These are phyloP conservation scores for Hydrophis major DNA, from an alignment of 2,797 vertebrate genomes.

Conservation along the genomic window DNA sequence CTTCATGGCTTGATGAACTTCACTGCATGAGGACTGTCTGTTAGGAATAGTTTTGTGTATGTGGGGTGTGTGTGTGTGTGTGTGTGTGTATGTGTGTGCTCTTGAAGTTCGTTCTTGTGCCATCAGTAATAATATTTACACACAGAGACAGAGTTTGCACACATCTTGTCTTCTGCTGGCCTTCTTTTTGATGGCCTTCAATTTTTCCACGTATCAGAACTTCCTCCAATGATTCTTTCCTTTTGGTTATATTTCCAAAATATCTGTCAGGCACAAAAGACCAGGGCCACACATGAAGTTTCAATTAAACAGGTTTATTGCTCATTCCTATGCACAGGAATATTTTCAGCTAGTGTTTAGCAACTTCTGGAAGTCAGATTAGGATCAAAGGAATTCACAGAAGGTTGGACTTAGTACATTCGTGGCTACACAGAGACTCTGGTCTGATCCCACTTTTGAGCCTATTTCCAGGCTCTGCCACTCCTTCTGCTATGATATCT, in stretches of 20 bases:
- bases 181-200: too few relatives aligned
- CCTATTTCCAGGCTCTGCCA: background rate
- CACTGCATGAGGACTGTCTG: background rate
- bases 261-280: background rate
- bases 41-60: too few relatives aligned
- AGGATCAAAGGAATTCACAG: too few relatives aligned
- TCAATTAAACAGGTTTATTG: background rate
- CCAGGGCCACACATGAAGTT: background rate
- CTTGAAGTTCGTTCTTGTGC: background rate
- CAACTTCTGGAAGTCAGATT: too few relatives aligned
- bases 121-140: background rate
- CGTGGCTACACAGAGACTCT: too few relatives aligned
- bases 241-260: background rate
- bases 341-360: background rate
- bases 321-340: background rate
- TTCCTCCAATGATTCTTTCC: background rate
- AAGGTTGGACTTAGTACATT: too few relatives aligned
- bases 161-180: background rate
- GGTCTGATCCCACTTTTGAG: background rate
- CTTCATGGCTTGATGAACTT: background rate
- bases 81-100: too few relatives aligned
- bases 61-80: too few relatives aligned
- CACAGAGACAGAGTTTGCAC: too few relatives aligned
- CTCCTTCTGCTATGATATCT: background rate
- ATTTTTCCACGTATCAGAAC: background rate